Evolutionary conservation across 2,113 vertebrate genomes (phyloP), one percentile per base, ranked within the genome.

Genomic region (Charadrius vociferus): DNA sequence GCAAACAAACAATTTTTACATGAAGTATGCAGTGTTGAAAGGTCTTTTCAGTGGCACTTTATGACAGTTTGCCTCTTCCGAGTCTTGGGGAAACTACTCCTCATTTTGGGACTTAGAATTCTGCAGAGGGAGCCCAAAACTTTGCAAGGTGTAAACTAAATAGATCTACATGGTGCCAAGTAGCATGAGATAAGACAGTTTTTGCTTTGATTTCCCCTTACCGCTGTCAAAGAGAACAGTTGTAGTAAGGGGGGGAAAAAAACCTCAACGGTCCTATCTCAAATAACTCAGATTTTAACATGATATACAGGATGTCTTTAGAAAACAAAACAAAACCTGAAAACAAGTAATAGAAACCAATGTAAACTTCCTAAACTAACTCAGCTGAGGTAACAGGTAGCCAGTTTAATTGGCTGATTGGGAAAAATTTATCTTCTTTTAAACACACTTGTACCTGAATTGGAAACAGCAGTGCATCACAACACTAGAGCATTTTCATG

Each of bases 311-410:
- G 98, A 98, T 98, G 98, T 97, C 92, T 98, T 98, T 97, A 95
- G 95, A 98, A 98, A 98, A 97, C 85, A 95, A 96, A 97, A 97
- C 96, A 92, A 98, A 97, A 98, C 97, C 98, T 97, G 98, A 98
- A 98, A 98, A 98, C 98, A 98, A 98, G 98, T 97, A 96, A 98
- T 94, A 98, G 97, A 98, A 98, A 99, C 96, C 98, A 98, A 99
- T 99, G 99, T 99, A 99, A 99, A 99, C 98, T 98, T 98, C 98
- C 98, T 98, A 98, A 98, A 98, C 98, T 98, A 98, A 98, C 98
- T 98, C 98, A 98, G 98, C 98, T 99, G 99, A 99, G 99, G 99
- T 99, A 99, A 99, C 98, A 98, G 98, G 97, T 98, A 98, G 98
- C 98, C 98, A 99, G 98, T 98, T 98, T 98, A 98, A 98, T 97